A percentile compares a stretch with the other conserved stretches of the same genome.
Evolutionary conservation across 2,113 vertebrate genomes (phyloP).

Genomic region (Oceanites oceanicus): DNA sequence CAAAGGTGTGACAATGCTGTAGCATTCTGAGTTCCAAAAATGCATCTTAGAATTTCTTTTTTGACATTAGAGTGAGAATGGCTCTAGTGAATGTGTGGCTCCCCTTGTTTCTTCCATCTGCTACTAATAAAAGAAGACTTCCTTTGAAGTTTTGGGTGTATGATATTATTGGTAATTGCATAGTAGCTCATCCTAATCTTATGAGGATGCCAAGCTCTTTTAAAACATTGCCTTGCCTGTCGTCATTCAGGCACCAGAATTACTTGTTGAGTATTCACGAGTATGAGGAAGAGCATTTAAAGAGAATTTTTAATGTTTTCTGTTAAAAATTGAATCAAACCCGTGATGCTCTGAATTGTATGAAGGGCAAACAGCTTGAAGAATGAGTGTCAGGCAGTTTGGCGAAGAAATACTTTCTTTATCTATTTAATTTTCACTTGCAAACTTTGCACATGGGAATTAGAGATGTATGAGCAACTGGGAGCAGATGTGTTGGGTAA

Average conservation of each 20-base stretch:
- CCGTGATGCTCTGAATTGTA: neutral
- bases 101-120: neutral
- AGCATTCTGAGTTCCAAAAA: neutral
- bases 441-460: neutral
- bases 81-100: neutral
- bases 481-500: neutral
- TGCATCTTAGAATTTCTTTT: neutral
- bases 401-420: neutral
- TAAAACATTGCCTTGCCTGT: neutral
- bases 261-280: neutral
- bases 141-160: neutral
- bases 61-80: neutral
- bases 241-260: neutral
- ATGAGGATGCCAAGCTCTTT: neutral
- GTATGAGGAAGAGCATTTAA: neutral
- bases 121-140: neutral
- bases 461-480: neutral
- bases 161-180: neutral
- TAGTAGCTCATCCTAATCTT: neutral
- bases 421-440: neutral
- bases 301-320: slow-evolving; percentile 12
- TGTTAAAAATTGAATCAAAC: slow-evolving; percentile 42
- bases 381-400: neutral
- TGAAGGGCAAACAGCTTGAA: neutral
- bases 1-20: neutral